These are phyloP conservation scores for Parascotia fuliginaria DNA, from an alignment of 2,888 invertebrate genomes.

Conservation along the genomic window DNA sequence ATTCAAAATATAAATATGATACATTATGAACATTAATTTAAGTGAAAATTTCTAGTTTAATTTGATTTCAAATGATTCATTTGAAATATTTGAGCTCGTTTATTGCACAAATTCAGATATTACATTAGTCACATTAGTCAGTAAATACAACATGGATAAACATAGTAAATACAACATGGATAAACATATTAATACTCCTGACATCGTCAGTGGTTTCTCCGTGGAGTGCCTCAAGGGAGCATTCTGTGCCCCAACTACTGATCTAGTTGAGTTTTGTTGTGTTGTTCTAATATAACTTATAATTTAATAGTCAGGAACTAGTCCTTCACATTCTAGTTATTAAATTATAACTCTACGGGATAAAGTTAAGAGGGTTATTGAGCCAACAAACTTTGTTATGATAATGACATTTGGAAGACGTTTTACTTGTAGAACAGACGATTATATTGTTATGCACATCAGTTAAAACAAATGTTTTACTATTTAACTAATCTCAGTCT, in stretches of 20 bases:
- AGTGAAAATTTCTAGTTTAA: too few relatives aligned
- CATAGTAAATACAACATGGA: neutral
- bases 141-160: neutral
- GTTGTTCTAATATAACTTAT: constrained; percentile 25
- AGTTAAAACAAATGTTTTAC: neutral
- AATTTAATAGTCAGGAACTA: constrained; percentile 22
- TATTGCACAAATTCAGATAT: too few relatives aligned
- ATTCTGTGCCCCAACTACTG: constrained; percentile 16
- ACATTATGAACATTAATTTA: too few relatives aligned
- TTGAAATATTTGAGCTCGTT: too few relatives aligned
- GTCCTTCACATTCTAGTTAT: neutral
- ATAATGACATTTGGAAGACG: too few relatives aligned
- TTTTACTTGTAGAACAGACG: too few relatives aligned
- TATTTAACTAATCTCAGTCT: neutral
- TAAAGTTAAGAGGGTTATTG: too few relatives aligned
- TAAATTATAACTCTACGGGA: too few relatives aligned
- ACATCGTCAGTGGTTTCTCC: constrained; percentile 28
- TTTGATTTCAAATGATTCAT: too few relatives aligned
- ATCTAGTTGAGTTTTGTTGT: constrained; percentile 20
- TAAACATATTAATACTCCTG: constrained; percentile 19
- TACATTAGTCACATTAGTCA: too few relatives aligned
- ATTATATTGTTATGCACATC: neutral
- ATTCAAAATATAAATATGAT: too few relatives aligned
- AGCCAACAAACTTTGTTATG: too few relatives aligned
- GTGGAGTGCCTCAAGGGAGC: constrained; percentile 29